These are phyloP conservation scores for human DNA, from an alignment of 2,113 vertebrate genomes.

Conservation along the genomic window GRCh38 chr20:6572001-6572500, in stretches of 20 bases:
- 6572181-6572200: neutral
- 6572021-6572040: neutral
- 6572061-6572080: neutral
- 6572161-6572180: neutral
- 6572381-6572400: neutral
- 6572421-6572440: conserved; percentile 1
- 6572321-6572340: neutral
- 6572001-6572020: neutral
- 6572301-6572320: neutral
- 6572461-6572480: neutral
- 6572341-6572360: neutral
- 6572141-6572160: neutral
- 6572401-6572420: neutral
- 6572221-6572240: no score
- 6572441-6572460: neutral
- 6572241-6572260: neutral
- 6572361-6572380: conserved; percentile 16
- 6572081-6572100: neutral
- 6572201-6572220: neutral
- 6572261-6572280: neutral
- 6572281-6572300: neutral
- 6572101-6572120: neutral
- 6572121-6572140: neutral
- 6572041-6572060: neutral
- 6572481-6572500: neutral